phyloP scores from a whole-genome alignment of 2,797 vertebrate species.

The Paedocypris micromegethes region DNA sequence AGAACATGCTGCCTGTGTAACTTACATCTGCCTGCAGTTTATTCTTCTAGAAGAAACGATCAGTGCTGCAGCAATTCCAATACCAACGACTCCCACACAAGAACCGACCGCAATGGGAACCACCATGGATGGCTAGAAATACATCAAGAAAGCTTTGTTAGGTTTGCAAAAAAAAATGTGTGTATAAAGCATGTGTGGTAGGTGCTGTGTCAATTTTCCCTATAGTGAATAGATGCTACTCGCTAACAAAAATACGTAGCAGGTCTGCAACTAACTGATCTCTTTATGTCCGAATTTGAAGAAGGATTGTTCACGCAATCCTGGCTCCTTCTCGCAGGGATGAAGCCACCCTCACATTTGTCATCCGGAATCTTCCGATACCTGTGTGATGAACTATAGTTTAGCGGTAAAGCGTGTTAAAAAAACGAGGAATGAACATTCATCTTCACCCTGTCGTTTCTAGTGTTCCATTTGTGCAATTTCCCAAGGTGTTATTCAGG shows the following conservation, averaged over 20 bases:
- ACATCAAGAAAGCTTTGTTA: background rate
- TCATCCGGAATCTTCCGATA: constrained; percentile 73
- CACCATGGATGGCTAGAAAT: constrained; percentile 59
- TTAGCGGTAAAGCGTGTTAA: background rate
- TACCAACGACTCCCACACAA: constrained; percentile 55
- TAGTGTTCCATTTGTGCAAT: constrained; percentile 66
- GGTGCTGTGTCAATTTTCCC: background rate
- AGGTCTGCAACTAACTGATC: constrained; percentile 53
- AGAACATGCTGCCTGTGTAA: background rate
- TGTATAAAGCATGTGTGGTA: background rate
- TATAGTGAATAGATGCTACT: background rate
- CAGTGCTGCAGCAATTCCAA: constrained; percentile 52
- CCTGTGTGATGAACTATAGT: constrained; percentile 48
- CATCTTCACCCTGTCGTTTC: constrained; percentile 63
- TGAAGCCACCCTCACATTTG: constrained; percentile 69
- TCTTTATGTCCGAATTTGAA: constrained; percentile 51
- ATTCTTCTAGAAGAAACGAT: constrained; percentile 57
- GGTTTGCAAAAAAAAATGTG: background rate
- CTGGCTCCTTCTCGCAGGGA: constrained; percentile 52
- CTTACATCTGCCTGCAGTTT: constrained; percentile 61
- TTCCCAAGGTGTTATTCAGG: constrained; percentile 58
- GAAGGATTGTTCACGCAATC: constrained; percentile 57
- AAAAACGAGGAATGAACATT: background rate
- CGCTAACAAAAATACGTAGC: background rate
- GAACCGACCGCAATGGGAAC: constrained; percentile 64